Percentiles rank a stretch among this genome's conserved stretches.
These are phyloP conservation scores for Dinothrombium tinctorium DNA, from an alignment of 1,140 invertebrate species.

Conservation along the genomic window DNA sequence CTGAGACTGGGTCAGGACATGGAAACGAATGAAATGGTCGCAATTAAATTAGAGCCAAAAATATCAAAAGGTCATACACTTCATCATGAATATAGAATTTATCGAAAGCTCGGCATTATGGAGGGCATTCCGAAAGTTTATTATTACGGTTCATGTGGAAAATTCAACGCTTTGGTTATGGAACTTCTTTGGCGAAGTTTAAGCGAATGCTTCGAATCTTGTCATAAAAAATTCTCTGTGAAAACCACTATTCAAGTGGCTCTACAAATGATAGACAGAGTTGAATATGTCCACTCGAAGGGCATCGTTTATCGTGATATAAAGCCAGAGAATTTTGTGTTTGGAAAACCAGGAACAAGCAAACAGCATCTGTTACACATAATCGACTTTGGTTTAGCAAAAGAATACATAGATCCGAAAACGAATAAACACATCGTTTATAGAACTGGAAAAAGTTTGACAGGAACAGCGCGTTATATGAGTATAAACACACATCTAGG, in stretches of 20 bases:
- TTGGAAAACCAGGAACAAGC: conserved; percentile 98
- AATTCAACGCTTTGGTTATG: conserved; percentile 13
- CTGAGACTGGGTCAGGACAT: conserved; percentile 3
- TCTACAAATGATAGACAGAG: conserved; percentile 9
- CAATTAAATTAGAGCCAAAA: conserved; percentile 10
- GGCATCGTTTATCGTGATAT: conserved; percentile 15
- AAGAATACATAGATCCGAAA: too few relatives aligned
- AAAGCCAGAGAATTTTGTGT: conserved; percentile 78
- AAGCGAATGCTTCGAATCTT: conserved; percentile 15
- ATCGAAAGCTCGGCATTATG: conserved; percentile 3
- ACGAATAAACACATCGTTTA: too few relatives aligned
- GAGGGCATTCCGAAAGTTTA: conserved; percentile 5
- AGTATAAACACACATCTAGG: too few relatives aligned
- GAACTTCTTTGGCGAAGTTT: conserved; percentile 16
- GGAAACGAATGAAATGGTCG: conserved; percentile 3
- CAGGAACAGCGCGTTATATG: too few relatives aligned
- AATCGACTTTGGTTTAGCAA: too few relatives aligned
- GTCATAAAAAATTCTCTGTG: conserved; percentile 11
- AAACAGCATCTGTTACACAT: conserved; percentile 99
- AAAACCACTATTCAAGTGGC: conserved; percentile 13
- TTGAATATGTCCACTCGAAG: conserved; percentile 9
- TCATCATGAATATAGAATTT: conserved; percentile 7
- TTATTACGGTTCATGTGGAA: conserved; percentile 4
- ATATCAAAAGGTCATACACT: not conserved
- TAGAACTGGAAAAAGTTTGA: too few relatives aligned